phyloP scores from a whole-genome alignment of 2,113 vertebrate genomes.

The Paraplagusia blochii region DNA sequence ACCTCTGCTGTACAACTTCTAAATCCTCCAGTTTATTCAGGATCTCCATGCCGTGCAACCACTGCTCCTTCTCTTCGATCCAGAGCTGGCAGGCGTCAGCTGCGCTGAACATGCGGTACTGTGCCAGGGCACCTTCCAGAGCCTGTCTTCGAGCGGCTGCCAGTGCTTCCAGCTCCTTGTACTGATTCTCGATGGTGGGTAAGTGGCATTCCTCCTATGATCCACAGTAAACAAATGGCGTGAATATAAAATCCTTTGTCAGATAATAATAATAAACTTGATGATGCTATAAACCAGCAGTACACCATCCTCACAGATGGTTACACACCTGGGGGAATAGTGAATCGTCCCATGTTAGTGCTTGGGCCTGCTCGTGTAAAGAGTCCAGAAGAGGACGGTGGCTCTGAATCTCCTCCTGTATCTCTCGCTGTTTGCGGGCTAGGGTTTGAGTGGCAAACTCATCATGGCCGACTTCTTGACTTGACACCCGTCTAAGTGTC shows the following conservation, averaged over 20 bases:
- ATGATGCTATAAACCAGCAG: no score
- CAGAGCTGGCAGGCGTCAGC: conserved; percentile 90
- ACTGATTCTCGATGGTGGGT: conserved; percentile 82
- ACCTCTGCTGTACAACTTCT: conserved; percentile 94
- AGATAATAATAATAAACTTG: no score
- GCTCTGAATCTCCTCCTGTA: conserved; percentile 88
- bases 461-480: conserved; percentile 87
- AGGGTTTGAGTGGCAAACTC: conserved; percentile 89
- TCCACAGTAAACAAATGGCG: conserved; percentile 11
- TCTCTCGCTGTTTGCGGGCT: conserved; percentile 86
- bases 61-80: conserved; percentile 93
- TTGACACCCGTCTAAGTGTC: conserved; percentile 83
- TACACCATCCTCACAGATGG: no score
- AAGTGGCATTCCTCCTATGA: conserved; percentile 76
- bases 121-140: conserved; percentile 82
- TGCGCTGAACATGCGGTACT: conserved; percentile 92
- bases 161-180: conserved; percentile 78
- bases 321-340: conserved; percentile 67
- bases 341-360: conserved; percentile 69
- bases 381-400: conserved; percentile 83
- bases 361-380: conserved; percentile 79
- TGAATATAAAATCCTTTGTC: no score
- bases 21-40: conserved; percentile 91
- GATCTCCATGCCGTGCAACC: conserved; percentile 86
- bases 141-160: conserved; percentile 78